A percentile compares a stretch with the other conserved stretches of the same genome.
These are phyloP conservation scores for Melipona bicolor DNA, from an alignment of 2,888 invertebrate species.

Conservation along the genomic window DNA sequence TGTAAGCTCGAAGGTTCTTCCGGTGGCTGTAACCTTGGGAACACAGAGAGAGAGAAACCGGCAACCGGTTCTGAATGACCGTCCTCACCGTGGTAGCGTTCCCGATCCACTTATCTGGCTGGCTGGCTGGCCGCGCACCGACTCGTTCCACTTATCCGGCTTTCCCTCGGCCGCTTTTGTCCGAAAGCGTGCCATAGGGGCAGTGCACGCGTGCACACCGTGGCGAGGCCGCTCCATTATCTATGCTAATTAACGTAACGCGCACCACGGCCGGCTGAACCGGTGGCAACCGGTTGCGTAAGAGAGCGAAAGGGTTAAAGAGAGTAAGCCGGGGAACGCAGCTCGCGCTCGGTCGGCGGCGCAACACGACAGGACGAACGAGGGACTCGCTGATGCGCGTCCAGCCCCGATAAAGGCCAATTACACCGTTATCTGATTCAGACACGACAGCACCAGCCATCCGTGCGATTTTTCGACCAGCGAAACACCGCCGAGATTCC, in stretches of 20 bases:
- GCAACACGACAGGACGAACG: constrained; percentile 34
- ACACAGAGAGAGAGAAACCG: background rate
- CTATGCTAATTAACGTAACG: constrained; percentile 80
- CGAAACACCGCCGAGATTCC: constrained; percentile 31
- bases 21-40: constrained; percentile 1
- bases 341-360: background rate
- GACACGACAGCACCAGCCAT: constrained; percentile 50
- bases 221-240: constrained; percentile 72
- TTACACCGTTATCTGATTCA: constrained; percentile 67
- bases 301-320: constrained; percentile 62
- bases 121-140: constrained; percentile 58
- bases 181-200: constrained; percentile 68
- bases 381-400: constrained; percentile 39
- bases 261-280: constrained; percentile 26
- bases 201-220: constrained; percentile 58
- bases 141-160: constrained; percentile 59
- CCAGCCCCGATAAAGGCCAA: constrained; percentile 63
- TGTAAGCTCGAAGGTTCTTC: background rate
- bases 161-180: constrained; percentile 42
- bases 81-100: background rate
- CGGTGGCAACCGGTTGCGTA: constrained; percentile 32
- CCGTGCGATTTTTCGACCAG: constrained; percentile 54
- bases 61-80: constrained; percentile 19
- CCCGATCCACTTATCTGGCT: constrained; percentile 53
- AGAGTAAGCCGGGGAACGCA: constrained; percentile 55